phyloP scores from a whole-genome alignment of 2,113 vertebrate species.

The Chloroceryle aenea region DNA sequence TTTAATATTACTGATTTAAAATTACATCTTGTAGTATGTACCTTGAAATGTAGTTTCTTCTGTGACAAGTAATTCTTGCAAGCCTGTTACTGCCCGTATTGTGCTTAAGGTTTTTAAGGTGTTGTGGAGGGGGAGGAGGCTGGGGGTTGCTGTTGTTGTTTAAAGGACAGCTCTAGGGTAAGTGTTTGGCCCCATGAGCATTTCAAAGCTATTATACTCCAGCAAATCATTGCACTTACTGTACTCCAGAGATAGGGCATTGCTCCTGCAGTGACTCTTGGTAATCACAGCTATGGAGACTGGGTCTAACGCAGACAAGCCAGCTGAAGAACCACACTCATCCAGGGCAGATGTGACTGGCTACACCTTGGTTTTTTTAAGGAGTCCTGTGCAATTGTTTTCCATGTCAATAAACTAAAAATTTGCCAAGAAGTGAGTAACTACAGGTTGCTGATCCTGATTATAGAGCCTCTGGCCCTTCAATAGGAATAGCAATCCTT shows the following conservation, averaged over 20 bases:
- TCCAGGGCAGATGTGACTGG: background rate
- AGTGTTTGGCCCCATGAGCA: rapidly evolving
- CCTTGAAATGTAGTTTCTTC: background rate
- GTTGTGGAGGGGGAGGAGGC: background rate
- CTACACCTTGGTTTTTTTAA: background rate
- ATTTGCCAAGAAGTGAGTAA: rapidly evolving
- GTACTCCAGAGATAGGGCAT: background rate
- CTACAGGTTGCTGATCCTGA: background rate
- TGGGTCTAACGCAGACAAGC: background rate
- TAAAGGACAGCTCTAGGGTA: background rate
- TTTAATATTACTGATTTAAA: background rate
- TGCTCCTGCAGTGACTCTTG: background rate
- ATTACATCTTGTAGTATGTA: rapidly evolving
- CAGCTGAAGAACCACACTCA: background rate
- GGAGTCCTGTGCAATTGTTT: background rate
- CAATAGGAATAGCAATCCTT: background rate
- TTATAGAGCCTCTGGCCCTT: background rate
- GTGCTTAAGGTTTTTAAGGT: background rate
- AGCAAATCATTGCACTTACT: background rate
- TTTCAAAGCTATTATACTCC: background rate
- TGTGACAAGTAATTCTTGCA: background rate
- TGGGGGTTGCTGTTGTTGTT: background rate
- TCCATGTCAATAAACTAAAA: background rate
- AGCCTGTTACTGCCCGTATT: background rate
- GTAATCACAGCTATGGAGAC: background rate